These are phyloP conservation scores for Prolemur simus DNA, from an alignment of 2,113 vertebrate species.

Conservation along the genomic window DNA sequence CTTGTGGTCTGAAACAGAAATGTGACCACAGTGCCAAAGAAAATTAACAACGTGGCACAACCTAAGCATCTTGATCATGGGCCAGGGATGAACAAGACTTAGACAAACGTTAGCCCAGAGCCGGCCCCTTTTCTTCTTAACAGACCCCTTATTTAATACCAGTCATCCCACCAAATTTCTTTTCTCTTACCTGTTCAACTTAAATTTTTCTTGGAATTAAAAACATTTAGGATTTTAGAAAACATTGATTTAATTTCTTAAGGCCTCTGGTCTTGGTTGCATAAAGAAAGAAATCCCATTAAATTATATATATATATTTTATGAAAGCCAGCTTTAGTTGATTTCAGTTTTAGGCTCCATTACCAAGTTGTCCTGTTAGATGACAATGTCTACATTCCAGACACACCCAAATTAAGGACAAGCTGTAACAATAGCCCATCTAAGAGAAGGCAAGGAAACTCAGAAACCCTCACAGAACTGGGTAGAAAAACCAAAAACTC, in stretches of 20 bases:
- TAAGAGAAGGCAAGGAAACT: background rate
- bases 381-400: background rate
- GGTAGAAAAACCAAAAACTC: background rate
- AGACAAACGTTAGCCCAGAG: background rate
- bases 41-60: background rate
- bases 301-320: background rate
- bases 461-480: background rate
- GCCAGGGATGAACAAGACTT: background rate
- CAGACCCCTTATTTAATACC: background rate
- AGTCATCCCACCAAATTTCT: background rate
- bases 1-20: conserved; percentile 15
- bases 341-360: background rate
- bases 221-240: conserved; percentile 14
- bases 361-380: background rate
- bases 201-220: conserved; percentile 25
- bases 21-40: background rate
- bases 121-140: background rate
- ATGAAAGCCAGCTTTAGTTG: background rate
- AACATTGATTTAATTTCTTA: conserved; percentile 8
- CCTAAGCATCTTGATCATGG: background rate
- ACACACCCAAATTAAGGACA: background rate
- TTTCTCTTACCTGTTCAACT: background rate
- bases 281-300: background rate
- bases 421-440: too few relatives aligned
- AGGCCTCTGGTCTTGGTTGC: background rate